These are phyloP conservation scores for Coregonus sp. DNA, from an alignment of 2,797 vertebrate species.

Conservation along the genomic window DNA sequence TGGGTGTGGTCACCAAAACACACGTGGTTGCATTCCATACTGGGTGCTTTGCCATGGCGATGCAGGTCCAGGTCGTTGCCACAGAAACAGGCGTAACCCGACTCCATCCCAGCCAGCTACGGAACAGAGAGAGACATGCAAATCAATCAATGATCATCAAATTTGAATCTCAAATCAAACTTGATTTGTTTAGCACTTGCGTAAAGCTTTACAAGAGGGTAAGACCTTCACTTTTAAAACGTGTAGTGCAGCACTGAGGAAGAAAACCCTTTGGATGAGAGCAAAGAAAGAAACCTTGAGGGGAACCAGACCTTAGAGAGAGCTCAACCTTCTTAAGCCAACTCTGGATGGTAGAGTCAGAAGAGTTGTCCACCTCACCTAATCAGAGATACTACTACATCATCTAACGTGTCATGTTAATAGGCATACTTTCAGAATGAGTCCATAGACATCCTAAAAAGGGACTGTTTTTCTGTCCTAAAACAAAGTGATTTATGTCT, in stretches of 20 bases:
- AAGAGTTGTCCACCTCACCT: background rate
- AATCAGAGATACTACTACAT: background rate
- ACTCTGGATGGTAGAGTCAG: background rate
- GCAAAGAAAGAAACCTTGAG: background rate
- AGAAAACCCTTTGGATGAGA: background rate
- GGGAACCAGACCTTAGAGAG: background rate
- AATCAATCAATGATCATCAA: constrained; percentile 13
- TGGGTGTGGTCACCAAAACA: constrained; percentile 98
- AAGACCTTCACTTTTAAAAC: background rate
- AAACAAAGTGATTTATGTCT: background rate
- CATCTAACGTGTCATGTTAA: background rate
- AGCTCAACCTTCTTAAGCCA: background rate
- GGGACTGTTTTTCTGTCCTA: background rate
- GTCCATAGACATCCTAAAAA: background rate
- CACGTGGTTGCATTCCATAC: constrained; percentile 93
- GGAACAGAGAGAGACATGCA: constrained; percentile 41
- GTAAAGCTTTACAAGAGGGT: background rate
- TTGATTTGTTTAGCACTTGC: constrained; percentile 15
- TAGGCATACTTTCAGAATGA: background rate
- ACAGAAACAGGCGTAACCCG: constrained; percentile 96
- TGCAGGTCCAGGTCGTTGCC: constrained; percentile 90
- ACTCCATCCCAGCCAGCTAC: constrained; percentile 96
- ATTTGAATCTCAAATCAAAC: constrained; percentile 42
- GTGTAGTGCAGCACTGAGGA: background rate
- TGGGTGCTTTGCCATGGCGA: constrained; percentile 84